Percentiles rank a stretch among this genome's conserved stretches.
These are phyloP conservation scores for Pangasianodon hypophthalmus DNA, from an alignment of 2,113 vertebrate genomes.

Conservation along the genomic window DNA sequence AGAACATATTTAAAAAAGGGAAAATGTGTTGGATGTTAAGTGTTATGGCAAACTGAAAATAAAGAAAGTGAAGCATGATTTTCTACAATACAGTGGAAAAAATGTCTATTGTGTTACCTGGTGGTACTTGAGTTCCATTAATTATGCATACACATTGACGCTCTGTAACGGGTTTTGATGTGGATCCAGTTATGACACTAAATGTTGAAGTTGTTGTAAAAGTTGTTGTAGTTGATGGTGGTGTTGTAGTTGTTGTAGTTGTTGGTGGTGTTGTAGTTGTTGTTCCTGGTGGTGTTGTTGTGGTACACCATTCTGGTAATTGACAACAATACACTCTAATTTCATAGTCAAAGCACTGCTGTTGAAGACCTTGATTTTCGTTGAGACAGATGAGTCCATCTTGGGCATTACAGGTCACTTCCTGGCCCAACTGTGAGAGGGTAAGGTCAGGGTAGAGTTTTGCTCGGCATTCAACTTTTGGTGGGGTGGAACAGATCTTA, in stretches of 20 bases:
- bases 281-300: not conserved
- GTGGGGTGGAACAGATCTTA: constrained; percentile 22
- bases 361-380: constrained; percentile 55
- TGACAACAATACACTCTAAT: constrained; percentile 59
- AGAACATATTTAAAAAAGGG: not conserved
- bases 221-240: not conserved
- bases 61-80: too few species aligned
- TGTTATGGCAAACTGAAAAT: not conserved
- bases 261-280: not conserved
- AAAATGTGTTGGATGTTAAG: not conserved
- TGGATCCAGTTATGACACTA: not conserved
- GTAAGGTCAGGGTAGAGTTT: constrained; percentile 13
- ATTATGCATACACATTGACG: not conserved
- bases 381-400: constrained; percentile 64
- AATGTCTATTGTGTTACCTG: constrained; percentile 44
- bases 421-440: constrained; percentile 57
- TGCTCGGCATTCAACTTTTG: constrained; percentile 54
- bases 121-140: not conserved
- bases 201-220: not conserved
- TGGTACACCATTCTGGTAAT: not conserved
- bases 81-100: not conserved
- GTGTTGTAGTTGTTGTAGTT: not conserved
- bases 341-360: constrained; percentile 65
- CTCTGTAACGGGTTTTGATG: not conserved
- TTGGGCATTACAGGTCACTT: constrained; percentile 35